These are phyloP conservation scores for Todiramphus chloris DNA, from an alignment of 2,113 vertebrate genomes.

Conservation along the genomic window DNA sequence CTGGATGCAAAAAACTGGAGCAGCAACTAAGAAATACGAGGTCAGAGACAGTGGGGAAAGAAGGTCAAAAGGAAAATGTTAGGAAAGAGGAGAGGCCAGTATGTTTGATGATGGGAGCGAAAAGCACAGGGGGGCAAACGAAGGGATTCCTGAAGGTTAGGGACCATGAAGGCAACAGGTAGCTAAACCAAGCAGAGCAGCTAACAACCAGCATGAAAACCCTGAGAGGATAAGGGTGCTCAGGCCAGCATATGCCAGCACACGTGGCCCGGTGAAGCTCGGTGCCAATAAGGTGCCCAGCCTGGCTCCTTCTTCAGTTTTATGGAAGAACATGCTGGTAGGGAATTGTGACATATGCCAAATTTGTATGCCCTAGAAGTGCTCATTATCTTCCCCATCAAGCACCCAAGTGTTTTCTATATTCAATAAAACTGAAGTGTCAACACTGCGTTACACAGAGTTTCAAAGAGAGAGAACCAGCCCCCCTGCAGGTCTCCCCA, in stretches of 20 bases:
- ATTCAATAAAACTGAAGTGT: background rate
- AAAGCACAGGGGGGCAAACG: background rate
- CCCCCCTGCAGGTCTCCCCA: background rate
- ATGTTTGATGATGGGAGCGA: background rate
- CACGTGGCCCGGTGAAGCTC: background rate
- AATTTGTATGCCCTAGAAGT: background rate
- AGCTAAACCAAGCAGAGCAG: background rate
- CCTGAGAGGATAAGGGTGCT: background rate
- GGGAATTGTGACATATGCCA: background rate
- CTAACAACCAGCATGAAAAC: background rate
- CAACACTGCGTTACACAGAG: background rate
- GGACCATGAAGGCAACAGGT: background rate
- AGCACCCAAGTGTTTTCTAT: background rate
- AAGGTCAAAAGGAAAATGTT: background rate
- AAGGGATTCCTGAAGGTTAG: background rate
- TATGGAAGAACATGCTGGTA: background rate
- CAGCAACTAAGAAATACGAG: background rate
- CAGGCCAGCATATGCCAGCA: background rate
- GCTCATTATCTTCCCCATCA: background rate
- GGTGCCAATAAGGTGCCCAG: fast-evolving
- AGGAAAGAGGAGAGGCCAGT: background rate
- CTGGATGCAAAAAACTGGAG: background rate
- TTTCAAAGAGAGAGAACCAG: background rate
- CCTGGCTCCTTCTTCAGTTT: background rate
- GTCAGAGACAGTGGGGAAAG: background rate